Evolutionary conservation across 2,888 invertebrate species (phyloP).

Genomic region (Oxytorus armatus): DNA sequence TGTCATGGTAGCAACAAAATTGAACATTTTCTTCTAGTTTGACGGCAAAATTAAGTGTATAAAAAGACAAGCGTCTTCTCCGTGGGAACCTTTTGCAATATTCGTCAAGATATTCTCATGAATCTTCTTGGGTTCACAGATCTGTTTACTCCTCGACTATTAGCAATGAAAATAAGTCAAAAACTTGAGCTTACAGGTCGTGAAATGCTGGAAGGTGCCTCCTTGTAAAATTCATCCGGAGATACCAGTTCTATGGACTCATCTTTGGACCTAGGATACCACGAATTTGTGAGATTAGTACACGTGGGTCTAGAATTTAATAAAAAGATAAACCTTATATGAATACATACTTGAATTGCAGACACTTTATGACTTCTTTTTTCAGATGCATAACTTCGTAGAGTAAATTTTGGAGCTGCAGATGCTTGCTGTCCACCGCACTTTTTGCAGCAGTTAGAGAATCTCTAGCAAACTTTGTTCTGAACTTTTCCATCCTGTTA

Average conservation of each 20-base stretch:
- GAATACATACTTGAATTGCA: slow-evolving; percentile 93
- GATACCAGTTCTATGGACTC: slow-evolving; percentile 95
- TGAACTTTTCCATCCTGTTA: slow-evolving; percentile 95
- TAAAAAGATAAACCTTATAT: neutral
- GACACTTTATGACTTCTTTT: slow-evolving; percentile 97
- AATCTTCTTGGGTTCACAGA: too few relatives aligned
- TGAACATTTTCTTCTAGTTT: too few relatives aligned
- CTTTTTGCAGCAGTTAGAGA: slow-evolving; percentile 93
- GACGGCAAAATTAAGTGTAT: too few relatives aligned
- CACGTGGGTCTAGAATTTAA: neutral
- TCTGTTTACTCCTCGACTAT: too few relatives aligned
- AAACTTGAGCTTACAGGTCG: slow-evolving; percentile 88
- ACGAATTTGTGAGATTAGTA: slow-evolving; percentile 42
- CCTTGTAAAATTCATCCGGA: slow-evolving; percentile 92
- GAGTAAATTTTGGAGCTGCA: slow-evolving; percentile 96
- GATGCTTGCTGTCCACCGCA: slow-evolving; percentile 94
- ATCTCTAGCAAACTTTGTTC: slow-evolving; percentile 93
- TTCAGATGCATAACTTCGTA: slow-evolving; percentile 97
- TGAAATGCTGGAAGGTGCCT: slow-evolving; percentile 90
- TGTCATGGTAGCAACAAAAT: too few relatives aligned
- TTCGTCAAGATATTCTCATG: too few relatives aligned
- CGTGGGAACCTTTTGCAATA: too few relatives aligned
- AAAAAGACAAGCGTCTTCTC: too few relatives aligned
- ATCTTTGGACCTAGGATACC: slow-evolving; percentile 91
- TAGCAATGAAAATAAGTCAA: too few relatives aligned